Evolutionary conservation across 2,888 invertebrate genomes (phyloP).

Genomic region (Eupithecia pulchellata): DNA sequence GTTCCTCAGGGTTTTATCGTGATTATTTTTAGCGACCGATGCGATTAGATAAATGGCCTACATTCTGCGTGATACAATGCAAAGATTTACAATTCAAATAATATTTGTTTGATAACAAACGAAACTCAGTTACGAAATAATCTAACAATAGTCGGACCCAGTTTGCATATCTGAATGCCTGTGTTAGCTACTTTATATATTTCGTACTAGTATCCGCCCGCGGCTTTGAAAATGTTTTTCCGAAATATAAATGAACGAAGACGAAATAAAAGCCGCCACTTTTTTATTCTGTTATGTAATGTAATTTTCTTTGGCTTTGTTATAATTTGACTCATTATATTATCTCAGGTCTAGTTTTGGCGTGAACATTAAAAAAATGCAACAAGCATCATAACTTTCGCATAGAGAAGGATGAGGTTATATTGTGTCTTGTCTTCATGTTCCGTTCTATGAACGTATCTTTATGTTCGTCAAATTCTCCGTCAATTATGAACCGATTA

Average conservation of each 20-base stretch:
- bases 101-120: conserved; percentile 18
- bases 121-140: conserved; percentile 3
- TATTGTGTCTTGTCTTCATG: no score
- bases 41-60: conserved; percentile 30
- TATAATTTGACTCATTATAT: no score
- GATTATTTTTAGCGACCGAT: conserved; percentile 30
- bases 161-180: conserved; percentile 11
- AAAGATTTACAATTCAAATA: conserved; percentile 19
- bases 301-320: no score
- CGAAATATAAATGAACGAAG: no score
- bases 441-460: no score
- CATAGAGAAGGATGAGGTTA: no score
- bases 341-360: background rate
- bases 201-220: background rate
- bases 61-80: conserved; percentile 13
- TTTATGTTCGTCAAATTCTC: no score
- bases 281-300: no score
- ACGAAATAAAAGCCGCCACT: no score
- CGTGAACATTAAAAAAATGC: background rate
- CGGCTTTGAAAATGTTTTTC: background rate
- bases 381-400: background rate
- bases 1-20: conserved; percentile 24
- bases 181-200: conserved; percentile 18
- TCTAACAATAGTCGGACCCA: conserved; percentile 3
- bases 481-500: no score